Percentiles rank a stretch among this genome's conserved stretches.
Conservation (phyloP, 2,888 invertebrate genomes). For the Drosophila algonquin region DNA sequence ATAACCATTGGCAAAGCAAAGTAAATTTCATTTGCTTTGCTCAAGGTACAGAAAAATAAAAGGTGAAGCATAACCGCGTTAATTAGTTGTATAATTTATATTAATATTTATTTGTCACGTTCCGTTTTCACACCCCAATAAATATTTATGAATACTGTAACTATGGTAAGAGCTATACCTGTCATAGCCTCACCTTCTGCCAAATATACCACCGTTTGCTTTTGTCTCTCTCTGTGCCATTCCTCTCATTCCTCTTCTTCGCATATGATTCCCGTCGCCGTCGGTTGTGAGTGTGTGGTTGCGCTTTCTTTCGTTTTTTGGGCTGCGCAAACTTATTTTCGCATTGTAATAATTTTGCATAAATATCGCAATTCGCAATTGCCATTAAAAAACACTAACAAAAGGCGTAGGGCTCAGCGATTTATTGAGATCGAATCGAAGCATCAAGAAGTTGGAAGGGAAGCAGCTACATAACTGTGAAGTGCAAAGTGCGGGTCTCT, state of each 20-base stretch:
- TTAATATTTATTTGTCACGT: not conserved
- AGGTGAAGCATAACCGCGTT: not conserved
- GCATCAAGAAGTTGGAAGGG: not conserved
- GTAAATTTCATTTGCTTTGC: not conserved
- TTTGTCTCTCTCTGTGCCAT: conserved; percentile 48
- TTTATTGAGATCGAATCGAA: conserved; percentile 22
- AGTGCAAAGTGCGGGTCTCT: conserved; percentile 53
- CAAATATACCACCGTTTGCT: conserved; percentile 26
- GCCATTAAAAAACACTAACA: conserved; percentile 20
- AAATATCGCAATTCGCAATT: conserved; percentile 45
- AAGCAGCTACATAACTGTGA: conserved; percentile 36
- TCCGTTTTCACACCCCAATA: not conserved
- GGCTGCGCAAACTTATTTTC: conserved; percentile 64
- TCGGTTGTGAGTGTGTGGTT: conserved; percentile 58
- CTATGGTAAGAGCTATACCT: not conserved
- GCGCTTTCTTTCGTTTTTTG: conserved; percentile 63
- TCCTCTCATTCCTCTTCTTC: conserved; percentile 49
- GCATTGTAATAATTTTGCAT: conserved; percentile 64
- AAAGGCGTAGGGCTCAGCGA: conserved; percentile 9
- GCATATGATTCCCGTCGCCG: conserved; percentile 48
- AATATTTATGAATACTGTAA: not conserved
- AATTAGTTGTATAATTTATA: not conserved
- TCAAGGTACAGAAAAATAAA: not conserved
- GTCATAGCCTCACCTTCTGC: not conserved
- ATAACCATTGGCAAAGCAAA: not conserved